Evolutionary conservation across 2,113 vertebrate genomes (phyloP).

Genomic region (Charina bottae): DNA sequence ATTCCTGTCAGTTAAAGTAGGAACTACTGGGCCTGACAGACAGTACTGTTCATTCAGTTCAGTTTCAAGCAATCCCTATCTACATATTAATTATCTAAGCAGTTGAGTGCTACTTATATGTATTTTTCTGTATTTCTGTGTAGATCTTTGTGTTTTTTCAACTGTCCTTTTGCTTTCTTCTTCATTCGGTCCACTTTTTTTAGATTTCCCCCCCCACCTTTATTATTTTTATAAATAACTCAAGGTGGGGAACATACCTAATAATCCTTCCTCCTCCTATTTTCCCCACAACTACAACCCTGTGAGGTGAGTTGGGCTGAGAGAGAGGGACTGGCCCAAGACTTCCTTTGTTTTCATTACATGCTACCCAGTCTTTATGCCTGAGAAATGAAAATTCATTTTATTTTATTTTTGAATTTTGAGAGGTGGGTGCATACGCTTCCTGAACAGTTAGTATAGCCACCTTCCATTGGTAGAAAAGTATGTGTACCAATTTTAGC

Average conservation of each 20-base stretch:
- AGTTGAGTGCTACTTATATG: background rate
- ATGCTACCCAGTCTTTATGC: background rate
- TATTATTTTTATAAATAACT: no score
- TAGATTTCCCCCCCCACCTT: no score
- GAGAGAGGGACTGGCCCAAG: no score
- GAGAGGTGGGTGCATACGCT: background rate
- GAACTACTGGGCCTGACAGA: background rate
- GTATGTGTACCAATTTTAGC: background rate
- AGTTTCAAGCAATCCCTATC: background rate
- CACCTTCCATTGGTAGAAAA: background rate
- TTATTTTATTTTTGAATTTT: background rate
- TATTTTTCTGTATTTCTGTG: background rate
- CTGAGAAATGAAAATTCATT: background rate
- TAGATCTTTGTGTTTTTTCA: background rate
- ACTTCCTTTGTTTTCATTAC: background rate
- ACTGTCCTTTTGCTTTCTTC: background rate
- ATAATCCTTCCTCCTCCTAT: background rate
- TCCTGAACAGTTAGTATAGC: background rate
- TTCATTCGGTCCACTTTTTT: background rate
- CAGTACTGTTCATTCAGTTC: background rate
- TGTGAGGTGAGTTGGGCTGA: no score
- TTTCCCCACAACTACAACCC: no score
- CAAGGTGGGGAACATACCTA: no score
- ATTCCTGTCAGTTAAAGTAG: background rate
- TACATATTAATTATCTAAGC: background rate